Conservation (phyloP, 2,113 vertebrate species). For the Sapayoa aenigma region DNA sequence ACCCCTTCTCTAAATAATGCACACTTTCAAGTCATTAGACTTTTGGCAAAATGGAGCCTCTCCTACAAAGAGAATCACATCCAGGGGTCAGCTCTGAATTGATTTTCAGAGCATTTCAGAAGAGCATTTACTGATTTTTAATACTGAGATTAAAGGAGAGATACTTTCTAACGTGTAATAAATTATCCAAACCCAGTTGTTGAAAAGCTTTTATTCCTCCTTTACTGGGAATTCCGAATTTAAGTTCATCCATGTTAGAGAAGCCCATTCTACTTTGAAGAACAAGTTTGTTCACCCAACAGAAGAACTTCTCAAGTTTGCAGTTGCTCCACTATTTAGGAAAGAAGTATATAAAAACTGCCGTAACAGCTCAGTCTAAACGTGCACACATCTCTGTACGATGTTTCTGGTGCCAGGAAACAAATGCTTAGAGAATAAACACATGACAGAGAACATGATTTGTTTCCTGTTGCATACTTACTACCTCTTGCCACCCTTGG, state of each 20-base stretch:
- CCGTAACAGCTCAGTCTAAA: neutral
- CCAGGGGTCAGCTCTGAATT: neutral
- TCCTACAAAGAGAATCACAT: neutral
- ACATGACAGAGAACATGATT: neutral
- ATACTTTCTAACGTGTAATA: neutral
- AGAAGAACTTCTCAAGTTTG: neutral
- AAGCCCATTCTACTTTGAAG: neutral
- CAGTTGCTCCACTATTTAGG: neutral
- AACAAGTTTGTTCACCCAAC: neutral
- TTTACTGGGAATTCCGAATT: neutral
- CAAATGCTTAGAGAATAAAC: neutral
- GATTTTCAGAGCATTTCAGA: neutral
- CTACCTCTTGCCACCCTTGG: neutral
- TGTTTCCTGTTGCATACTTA: neutral
- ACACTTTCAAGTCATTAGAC: neutral
- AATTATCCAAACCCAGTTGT: neutral
- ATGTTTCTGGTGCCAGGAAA: neutral
- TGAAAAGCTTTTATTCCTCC: neutral
- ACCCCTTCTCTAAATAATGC: neutral
- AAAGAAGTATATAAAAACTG: neutral
- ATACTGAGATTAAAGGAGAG: neutral
- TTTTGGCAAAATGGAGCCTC: neutral
- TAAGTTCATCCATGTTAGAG: neutral
- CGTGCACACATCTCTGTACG: neutral
- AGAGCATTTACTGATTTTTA: neutral